These are phyloP conservation scores for Quadroppia sp. DNA, from an alignment of 2,888 invertebrate species.

Conservation along the genomic window DNA sequence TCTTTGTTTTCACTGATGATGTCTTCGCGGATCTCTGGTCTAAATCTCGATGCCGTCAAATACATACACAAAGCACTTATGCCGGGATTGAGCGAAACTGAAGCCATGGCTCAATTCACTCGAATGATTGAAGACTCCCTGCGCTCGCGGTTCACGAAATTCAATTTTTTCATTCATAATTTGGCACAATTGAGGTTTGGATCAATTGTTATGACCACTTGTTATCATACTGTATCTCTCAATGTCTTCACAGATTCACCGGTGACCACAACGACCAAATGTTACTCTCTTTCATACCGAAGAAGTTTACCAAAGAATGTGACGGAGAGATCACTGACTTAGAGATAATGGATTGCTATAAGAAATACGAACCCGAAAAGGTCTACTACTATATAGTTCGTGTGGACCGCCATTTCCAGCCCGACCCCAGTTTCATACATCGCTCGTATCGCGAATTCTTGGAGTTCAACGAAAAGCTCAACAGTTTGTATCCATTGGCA, in stretches of 20 bases:
- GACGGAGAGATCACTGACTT: slow-evolving; percentile 84
- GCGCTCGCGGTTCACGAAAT: slow-evolving; percentile 88
- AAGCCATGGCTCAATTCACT: slow-evolving; percentile 94
- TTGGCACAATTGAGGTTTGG: slow-evolving; percentile 68
- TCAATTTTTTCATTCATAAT: slow-evolving; percentile 98
- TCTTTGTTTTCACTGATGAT: slow-evolving; percentile 91
- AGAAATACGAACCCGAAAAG: slow-evolving; percentile 85
- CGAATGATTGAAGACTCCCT: slow-evolving; percentile 91
- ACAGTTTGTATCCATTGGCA: slow-evolving; percentile 82
- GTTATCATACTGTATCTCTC: neutral
- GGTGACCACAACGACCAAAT: slow-evolving; percentile 72
- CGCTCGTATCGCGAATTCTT: slow-evolving; percentile 95
- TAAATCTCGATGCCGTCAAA: slow-evolving; percentile 81
- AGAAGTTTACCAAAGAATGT: slow-evolving; percentile 72
- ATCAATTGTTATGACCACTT: neutral
- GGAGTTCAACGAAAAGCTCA: slow-evolving; percentile 91
- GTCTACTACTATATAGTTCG: slow-evolving; percentile 85
- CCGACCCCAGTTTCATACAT: slow-evolving; percentile 81
- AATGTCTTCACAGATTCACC: slow-evolving; percentile 62
- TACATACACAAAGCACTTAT: slow-evolving; percentile 87
- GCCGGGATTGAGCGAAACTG: slow-evolving; percentile 83
- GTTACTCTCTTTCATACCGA: slow-evolving; percentile 85
- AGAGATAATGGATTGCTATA: slow-evolving; percentile 81
- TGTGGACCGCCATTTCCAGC: slow-evolving; percentile 75
- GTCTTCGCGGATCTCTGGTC: slow-evolving; percentile 82